A percentile compares a stretch with the other conserved stretches of the same genome.
Conservation (phyloP, 1,140 invertebrate species). For the Halesus radiatus region DNA sequence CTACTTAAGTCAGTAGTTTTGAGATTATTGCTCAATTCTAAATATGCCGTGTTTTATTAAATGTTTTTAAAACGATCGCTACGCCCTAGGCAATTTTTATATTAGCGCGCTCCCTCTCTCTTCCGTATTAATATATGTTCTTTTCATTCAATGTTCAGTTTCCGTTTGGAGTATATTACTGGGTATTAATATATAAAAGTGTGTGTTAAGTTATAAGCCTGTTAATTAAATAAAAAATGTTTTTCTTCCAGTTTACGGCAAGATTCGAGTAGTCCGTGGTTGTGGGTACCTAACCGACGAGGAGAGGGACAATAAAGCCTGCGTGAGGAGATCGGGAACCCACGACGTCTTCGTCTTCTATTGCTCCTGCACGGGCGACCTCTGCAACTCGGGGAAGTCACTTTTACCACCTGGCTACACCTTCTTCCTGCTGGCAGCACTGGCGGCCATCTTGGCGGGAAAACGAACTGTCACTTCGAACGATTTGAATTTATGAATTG, state of each 20-base stretch:
- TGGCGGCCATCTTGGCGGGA: slow-evolving; percentile 4
- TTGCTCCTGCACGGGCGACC: slow-evolving; percentile 80
- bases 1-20: too few species aligned
- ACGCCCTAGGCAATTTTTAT: too few species aligned
- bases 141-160: too few species aligned
- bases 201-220: not conserved
- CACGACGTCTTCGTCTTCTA: slow-evolving; percentile 81
- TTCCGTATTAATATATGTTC: too few species aligned
- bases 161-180: too few species aligned
- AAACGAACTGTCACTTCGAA: slow-evolving; percentile 5
- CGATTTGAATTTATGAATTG: slow-evolving; percentile 7
- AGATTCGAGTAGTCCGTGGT: slow-evolving; percentile 78
- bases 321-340: slow-evolving; percentile 77
- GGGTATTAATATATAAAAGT: too few species aligned
- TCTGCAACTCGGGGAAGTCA: slow-evolving; percentile 75
- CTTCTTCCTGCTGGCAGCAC: slow-evolving; percentile 21
- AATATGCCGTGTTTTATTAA: too few species aligned
- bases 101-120: too few species aligned
- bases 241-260: slow-evolving; percentile 78
- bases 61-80: too few species aligned
- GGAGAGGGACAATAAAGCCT: slow-evolving; percentile 72
- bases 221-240: too few species aligned
- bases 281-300: slow-evolving; percentile 81
- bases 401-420: not conserved
- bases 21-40: too few species aligned